Base-by-base conservation (phyloP, 2,888 invertebrate species). In the Lasioglossum pauxillum region DNA sequence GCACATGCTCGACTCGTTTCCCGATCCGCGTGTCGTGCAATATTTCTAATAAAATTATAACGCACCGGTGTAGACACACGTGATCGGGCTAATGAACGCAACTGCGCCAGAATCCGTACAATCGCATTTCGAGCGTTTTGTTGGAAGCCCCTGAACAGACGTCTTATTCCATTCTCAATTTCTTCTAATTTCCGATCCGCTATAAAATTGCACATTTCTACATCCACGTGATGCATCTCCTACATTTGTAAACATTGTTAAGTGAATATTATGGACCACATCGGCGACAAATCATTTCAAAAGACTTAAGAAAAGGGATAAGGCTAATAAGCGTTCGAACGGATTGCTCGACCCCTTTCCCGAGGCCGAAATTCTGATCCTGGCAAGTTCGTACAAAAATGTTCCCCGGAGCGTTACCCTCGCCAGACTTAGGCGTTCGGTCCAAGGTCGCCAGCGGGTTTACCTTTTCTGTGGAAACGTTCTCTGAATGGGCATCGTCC, bases 61-160 rank as follows among this genome's bases (percentile, higher is more conserved):
- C n/a, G 10, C 19, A 41, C 19, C 57, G n/a, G 57, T 49, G 57
- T 27, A n/a, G 72, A 69, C 77, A 87, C 73, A 44, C 53, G 44
- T 27, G 74, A 64, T 57, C 79, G 53, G 49, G 41, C 67, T 78
- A 86, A 84, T 89, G 80, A 75, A 83, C 44, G 57, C 73, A 74
- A 83, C 49, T 35, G 75, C 27, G 67, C 23, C 49, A n/a, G 80
- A 83, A 80, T 41, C 73, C 80, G 10, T 72, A 67, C 64, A 49
- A 53, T 78, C 44, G 69, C 75, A 27, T 31, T 64, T 41, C 35
- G 53, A 64, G 0, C 69, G 74, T 57, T 78, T 77, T 41, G 49
- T 49, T 73, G 44, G 67, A 78, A 82, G 64, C 77, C 78, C n/a
- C 27, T 49, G 67, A 44, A 74, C 10, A 27, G 38, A 67, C 41